Conservation (phyloP, 1,140 invertebrate species). For the Meloidogyne hapla region DNA sequence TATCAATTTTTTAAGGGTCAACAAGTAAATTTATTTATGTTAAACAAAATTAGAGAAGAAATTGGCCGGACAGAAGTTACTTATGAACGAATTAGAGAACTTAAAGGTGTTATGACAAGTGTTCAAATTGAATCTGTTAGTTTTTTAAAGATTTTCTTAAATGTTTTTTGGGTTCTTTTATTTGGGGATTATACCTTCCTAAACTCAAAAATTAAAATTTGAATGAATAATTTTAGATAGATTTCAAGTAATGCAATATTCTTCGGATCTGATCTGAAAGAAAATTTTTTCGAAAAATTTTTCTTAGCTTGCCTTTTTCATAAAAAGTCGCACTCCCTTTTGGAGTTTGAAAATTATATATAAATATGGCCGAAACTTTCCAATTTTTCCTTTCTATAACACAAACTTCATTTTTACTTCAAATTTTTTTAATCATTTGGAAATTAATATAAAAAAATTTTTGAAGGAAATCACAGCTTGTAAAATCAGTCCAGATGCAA, state of each 20-base stretch:
- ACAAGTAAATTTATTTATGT: slow-evolving; percentile 34
- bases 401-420: neutral
- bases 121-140: slow-evolving; percentile 24
- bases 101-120: slow-evolving; percentile 15
- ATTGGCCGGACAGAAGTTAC: slow-evolving; percentile 38
- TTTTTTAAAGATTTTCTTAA: slow-evolving; percentile 1
- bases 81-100: slow-evolving; percentile 30
- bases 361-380: no score
- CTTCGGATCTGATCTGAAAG: no score
- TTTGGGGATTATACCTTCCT: no score
- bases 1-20: slow-evolving; percentile 29
- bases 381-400: no score
- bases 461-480: slow-evolving; percentile 37
- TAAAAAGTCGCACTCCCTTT: no score
- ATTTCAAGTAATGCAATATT: no score
- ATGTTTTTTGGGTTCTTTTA: neutral
- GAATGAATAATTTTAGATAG: no score
- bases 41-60: slow-evolving; percentile 39
- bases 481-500: slow-evolving; percentile 46
- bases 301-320: no score
- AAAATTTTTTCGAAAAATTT: no score
- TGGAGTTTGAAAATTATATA: no score
- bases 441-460: neutral
- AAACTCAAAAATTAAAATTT: neutral
- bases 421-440: neutral